A percentile compares a stretch with the other conserved stretches of the same genome.
phyloP scores from a whole-genome alignment of 2,888 invertebrate genomes.

The Acronicta aceris region DNA sequence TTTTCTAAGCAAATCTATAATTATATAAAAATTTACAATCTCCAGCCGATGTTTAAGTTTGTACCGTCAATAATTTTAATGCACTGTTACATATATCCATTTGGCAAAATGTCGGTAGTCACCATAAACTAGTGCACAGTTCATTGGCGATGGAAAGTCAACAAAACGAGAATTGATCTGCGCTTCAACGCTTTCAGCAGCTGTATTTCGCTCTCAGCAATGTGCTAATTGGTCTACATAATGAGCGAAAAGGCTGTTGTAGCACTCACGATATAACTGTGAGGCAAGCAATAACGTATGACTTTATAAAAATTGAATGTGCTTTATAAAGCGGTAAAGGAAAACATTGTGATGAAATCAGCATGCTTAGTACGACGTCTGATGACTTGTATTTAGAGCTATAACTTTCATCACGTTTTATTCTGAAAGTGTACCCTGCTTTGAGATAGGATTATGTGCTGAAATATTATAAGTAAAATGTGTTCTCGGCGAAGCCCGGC shows the following conservation, averaged over 20 bases:
- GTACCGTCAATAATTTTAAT: background rate
- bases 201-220: background rate
- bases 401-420: no score
- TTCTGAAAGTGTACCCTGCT: no score
- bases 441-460: background rate
- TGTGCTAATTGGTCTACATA: conserved; percentile 1
- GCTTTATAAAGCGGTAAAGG: background rate
- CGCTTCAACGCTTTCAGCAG: background rate
- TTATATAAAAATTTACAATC: no score
- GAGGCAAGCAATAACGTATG: no score
- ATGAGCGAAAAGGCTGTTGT: background rate
- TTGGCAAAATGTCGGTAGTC: background rate
- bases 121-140: background rate
- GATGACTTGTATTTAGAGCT: background rate
- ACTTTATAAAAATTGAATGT: background rate
- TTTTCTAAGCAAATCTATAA: no score
- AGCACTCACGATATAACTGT: background rate
- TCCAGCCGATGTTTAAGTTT: no score
- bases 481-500: background rate
- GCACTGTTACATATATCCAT: background rate
- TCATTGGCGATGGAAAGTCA: background rate
- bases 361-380: background rate
- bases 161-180: background rate
- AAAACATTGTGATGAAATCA: background rate
- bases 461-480: background rate